Conservation (phyloP, 2,888 invertebrate genomes). For the Drosophila melanosoma region DNA sequence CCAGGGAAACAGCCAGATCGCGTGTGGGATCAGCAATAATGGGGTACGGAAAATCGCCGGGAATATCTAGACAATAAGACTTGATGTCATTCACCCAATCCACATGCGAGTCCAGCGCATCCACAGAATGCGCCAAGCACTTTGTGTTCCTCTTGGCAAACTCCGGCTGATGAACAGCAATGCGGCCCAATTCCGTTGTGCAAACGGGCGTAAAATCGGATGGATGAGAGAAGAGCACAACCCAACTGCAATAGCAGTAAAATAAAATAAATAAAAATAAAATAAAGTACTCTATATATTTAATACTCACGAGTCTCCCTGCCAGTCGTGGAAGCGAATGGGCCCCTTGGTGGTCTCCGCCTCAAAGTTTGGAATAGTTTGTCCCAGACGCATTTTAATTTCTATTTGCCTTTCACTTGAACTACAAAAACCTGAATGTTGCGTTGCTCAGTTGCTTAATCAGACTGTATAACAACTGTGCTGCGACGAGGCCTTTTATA, state of each 20-base stretch:
- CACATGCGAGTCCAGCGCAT: conserved; percentile 89
- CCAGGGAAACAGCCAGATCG: conserved; percentile 89
- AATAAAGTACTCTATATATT: not conserved
- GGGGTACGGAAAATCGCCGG: conserved; percentile 91
- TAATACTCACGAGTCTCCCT: conserved; percentile 89
- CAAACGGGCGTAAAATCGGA: conserved; percentile 96
- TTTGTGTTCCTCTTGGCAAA: conserved; percentile 91
- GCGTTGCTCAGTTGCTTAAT: conserved; percentile 17
- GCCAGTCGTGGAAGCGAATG: conserved; percentile 92
- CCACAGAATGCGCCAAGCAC: conserved; percentile 92
- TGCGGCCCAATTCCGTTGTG: conserved; percentile 93
- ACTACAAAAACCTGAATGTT: not conserved
- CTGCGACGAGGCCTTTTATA: conserved; percentile 44
- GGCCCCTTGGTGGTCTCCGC: conserved; percentile 90
- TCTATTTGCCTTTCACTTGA: conserved; percentile 12
- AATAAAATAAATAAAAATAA: not conserved
- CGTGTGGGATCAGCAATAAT: conserved; percentile 93
- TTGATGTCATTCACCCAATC: conserved; percentile 92
- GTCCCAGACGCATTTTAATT: conserved; percentile 88
- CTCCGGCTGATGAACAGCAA: conserved; percentile 89
- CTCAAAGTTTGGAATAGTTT: conserved; percentile 91
- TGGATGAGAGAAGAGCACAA: conserved; percentile 94
- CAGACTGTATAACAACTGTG: conserved; percentile 36
- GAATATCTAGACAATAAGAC: conserved; percentile 89
- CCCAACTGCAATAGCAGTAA: conserved; percentile 87